Base-by-base conservation (phyloP, 2,797 vertebrate genomes). In the Thaleichthys pacificus region DNA sequence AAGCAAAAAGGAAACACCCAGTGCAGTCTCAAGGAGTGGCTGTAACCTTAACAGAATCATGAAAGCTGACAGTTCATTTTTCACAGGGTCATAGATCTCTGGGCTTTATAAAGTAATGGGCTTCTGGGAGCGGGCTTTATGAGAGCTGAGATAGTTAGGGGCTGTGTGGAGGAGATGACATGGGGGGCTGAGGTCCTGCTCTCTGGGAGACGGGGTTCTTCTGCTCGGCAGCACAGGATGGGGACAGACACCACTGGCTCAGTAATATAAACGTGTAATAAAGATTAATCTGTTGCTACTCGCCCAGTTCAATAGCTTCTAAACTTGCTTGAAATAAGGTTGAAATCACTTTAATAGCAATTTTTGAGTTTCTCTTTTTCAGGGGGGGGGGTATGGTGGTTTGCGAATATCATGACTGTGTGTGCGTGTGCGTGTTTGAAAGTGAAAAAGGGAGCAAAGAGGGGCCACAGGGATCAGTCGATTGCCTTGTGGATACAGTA, bases 1-100 rank as follows among this genome's bases (percentile, higher is more conserved):
- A 30, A 4, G 4, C 4, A 30, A 30, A 26, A 58, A 26, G 42
- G 22, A 47, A 58, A 54, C 67, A 26, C 80, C 77, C 79, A 64
- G 24, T 57, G 70, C 74, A 85, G 87, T 91, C 87, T 93, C 89
- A 88, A 91, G 91, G 87, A 93, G 90, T 86, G 47, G 89, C 88
- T 88, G 89, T 93, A 93, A 93, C 91, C 91, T 92, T 93, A 92
- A 89, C 89, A 88, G 90, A 92, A 93, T 93, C 93, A 93, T 93
- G 92, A 93, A 93, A 93, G 90, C 89, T 93, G 93, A 93, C 93
- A 94, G 93, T 93, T 93, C 93, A 94, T 94, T 94, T 94, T 93
- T 94, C 93, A 94, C 89, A 89, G 90, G 91, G 91, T 93, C 93
- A 93, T 92, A 93, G 91, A 94, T 93, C 91, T 87, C 85, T 82